Conservation (phyloP, 92 coral and sea anemone species). For the Diadumene lineata region DNA sequence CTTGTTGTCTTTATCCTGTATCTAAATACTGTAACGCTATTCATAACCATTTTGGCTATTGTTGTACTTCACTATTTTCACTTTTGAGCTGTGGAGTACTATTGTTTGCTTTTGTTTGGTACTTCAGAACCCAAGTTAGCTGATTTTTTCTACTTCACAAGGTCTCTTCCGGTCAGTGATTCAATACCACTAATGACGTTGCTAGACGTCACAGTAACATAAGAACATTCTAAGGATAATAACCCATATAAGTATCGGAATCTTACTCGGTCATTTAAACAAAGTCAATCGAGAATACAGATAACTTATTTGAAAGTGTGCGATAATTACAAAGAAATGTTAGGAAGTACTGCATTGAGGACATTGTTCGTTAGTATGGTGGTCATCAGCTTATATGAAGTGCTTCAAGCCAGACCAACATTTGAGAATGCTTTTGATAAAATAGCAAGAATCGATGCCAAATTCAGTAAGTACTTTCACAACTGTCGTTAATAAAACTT, state of each 20-base stretch:
- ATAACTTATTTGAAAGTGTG: not conserved
- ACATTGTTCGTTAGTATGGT: not conserved
- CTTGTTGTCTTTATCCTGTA: not conserved
- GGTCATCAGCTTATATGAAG: not conserved
- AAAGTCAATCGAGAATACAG: not conserved
- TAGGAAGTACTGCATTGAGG: not conserved
- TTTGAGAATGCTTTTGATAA: slow-evolving; percentile 20
- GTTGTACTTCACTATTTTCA: no score
- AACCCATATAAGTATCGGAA: not conserved
- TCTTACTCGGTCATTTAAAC: not conserved
- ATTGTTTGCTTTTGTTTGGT: no score
- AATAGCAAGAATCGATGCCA: not conserved
- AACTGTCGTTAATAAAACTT: no score
- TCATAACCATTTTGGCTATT: no score
- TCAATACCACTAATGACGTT: not conserved
- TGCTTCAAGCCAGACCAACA: not conserved
- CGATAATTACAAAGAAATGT: not conserved
- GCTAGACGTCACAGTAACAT: not conserved
- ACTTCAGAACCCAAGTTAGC: no score
- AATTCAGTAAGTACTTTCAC: slow-evolving; percentile 1
- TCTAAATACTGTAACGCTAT: no score
- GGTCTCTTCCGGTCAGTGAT: not conserved
- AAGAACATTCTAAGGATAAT: not conserved
- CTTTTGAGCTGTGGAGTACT: no score
- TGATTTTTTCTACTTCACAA: not conserved